These are phyloP conservation scores for Chironomus tentans DNA, from an alignment of 2,888 invertebrate genomes.

Conservation along the genomic window DNA sequence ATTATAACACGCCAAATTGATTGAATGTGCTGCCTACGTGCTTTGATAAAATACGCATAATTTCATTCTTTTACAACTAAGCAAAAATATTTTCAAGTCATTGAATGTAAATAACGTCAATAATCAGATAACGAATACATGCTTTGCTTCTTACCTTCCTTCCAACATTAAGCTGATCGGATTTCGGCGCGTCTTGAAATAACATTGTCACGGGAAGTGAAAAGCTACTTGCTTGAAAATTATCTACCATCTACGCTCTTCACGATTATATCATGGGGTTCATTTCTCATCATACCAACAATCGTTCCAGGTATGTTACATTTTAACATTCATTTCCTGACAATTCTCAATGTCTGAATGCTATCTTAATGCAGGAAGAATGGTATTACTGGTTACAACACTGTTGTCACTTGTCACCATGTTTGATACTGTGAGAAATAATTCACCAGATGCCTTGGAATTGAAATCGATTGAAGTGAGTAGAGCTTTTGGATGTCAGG, in stretches of 20 bases:
- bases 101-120: too few relatives aligned
- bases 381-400: slow-evolving; percentile 52
- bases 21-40: too few relatives aligned
- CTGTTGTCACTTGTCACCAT: slow-evolving; percentile 54
- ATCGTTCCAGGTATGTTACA: slow-evolving; percentile 48
- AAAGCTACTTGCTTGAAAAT: slow-evolving; percentile 54
- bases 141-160: too few relatives aligned
- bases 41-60: too few relatives aligned
- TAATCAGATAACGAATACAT: too few relatives aligned
- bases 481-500: background rate
- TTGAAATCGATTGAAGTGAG: slow-evolving; percentile 51
- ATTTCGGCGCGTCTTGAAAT: slow-evolving; percentile 52
- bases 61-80: too few relatives aligned
- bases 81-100: too few relatives aligned
- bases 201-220: slow-evolving; percentile 51
- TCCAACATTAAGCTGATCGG: slow-evolving; percentile 45
- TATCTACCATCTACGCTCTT: slow-evolving; percentile 55
- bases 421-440: slow-evolving; percentile 58
- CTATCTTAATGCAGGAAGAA: slow-evolving; percentile 8
- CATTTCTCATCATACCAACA: slow-evolving; percentile 56
- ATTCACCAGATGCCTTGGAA: slow-evolving; percentile 54
- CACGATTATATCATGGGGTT: slow-evolving; percentile 58
- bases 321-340: background rate
- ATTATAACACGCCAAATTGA: too few relatives aligned
- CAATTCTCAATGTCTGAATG: background rate